Evolutionary conservation across 2,797 vertebrate species (phyloP).

Genomic region (Bradypus variegatus): DNA sequence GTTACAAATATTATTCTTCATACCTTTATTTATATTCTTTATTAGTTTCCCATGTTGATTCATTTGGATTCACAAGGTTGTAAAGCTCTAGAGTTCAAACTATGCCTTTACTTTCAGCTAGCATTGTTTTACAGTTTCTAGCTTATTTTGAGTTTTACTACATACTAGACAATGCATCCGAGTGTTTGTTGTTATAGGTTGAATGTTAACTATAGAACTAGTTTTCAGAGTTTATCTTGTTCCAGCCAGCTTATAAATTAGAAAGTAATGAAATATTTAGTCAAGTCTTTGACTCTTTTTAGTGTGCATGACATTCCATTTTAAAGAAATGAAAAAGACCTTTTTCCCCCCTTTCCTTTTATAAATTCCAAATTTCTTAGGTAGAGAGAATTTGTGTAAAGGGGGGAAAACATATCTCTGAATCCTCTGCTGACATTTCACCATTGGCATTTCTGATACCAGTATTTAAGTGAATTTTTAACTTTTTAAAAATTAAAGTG

Average conservation of each 20-base stretch:
- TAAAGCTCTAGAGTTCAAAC: not conserved
- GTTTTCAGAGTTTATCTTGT: not conserved
- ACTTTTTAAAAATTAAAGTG: slow-evolving; percentile 18
- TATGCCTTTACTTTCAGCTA: not conserved
- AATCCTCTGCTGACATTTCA: slow-evolving; percentile 13
- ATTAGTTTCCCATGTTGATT: not conserved
- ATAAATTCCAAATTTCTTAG: not conserved
- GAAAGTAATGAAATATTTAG: slow-evolving; percentile 4
- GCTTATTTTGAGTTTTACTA: not conserved
- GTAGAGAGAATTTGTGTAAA: not conserved
- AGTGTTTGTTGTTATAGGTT: not conserved
- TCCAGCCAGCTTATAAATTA: slow-evolving; percentile 1
- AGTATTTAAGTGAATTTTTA: slow-evolving; percentile 17
- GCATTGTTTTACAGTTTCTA: not conserved
- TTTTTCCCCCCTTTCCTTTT: not conserved
- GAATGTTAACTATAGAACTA: not conserved
- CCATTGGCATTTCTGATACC: not conserved
- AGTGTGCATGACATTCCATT: not conserved
- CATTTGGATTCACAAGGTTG: not conserved
- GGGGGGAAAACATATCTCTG: not conserved
- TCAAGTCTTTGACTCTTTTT: not conserved
- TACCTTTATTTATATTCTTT: not conserved
- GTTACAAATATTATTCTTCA: not conserved
- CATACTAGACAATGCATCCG: not conserved
- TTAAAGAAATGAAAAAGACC: not conserved